These are phyloP conservation scores for Drosophila pachea DNA, from an alignment of 1,140 invertebrate genomes.

Conservation along the genomic window DNA sequence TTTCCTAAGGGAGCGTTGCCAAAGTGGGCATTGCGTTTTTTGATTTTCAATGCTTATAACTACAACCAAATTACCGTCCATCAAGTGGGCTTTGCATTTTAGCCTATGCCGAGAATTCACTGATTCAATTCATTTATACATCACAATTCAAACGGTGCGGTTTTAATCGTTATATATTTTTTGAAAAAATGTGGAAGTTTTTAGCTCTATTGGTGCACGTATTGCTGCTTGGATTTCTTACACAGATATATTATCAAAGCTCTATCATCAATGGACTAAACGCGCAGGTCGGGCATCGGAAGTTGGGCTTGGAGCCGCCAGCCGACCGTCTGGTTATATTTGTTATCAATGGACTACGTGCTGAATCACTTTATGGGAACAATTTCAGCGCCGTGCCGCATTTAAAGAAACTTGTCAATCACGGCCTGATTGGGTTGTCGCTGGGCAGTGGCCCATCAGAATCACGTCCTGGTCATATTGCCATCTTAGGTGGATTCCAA, in stretches of 20 bases:
- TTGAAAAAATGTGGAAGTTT: conserved; percentile 68
- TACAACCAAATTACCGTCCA: neutral
- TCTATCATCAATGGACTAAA: conserved; percentile 81
- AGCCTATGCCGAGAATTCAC: neutral
- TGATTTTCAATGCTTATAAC: too few relatives aligned
- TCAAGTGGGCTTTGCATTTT: conserved; percentile 10
- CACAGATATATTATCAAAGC: conserved; percentile 83
- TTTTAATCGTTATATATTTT: conserved; percentile 9
- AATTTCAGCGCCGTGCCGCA: conserved; percentile 48
- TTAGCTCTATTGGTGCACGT: conserved; percentile 78
- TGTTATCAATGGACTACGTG: conserved; percentile 93
- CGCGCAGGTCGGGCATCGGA: conserved; percentile 79
- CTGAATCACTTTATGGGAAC: conserved; percentile 85
- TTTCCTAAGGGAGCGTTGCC: too few relatives aligned
- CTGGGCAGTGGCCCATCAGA: conserved; percentile 96
- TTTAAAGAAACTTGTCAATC: conserved; percentile 66
- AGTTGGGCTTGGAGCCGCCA: conserved; percentile 79
- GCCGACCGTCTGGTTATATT: conserved; percentile 90
- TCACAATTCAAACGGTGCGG: neutral
- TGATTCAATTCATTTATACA: conserved; percentile 4
- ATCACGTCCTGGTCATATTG: conserved; percentile 96
- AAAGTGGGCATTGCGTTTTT: too few relatives aligned
- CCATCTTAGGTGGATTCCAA: conserved; percentile 94
- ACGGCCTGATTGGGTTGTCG: conserved; percentile 91
- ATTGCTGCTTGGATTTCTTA: conserved; percentile 81